Evolutionary conservation across 2,113 vertebrate genomes (phyloP), one percentile per base, ranked within the genome.

Genomic region (Eclectus roratus): DNA sequence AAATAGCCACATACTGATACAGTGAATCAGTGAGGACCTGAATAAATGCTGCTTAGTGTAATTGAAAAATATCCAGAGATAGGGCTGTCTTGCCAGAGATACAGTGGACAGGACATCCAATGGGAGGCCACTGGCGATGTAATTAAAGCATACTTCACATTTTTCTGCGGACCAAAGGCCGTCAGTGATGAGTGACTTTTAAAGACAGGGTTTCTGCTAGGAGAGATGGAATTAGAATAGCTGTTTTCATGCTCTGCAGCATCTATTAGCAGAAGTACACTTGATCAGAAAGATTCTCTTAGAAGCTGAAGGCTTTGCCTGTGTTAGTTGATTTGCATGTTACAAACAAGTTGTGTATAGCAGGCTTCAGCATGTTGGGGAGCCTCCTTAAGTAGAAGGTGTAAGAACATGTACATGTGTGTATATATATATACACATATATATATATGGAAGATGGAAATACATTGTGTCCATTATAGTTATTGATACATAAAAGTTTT

Each of bases 101-200:
- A 93, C 77, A 92, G 79, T 69, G 65, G 92, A 94, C 96, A 96
- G 82, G 66, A 88, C 88, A 72, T 90, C 88, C 83, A 87, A 96
- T 94, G 80, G 89, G 96, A 97, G 88, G 91, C 90, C 94, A 94
- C 93, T 83, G 74, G 84, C 56, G 82, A 96, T 93, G 91, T 94
- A 95, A 96, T 90, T 85, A 97, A 85, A 89, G 92, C 96, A 97
- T 96, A 65, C 95, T 97, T 93, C 86, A 96, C 95, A 96, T 96
- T 95, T 91, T 97, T 97, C 94, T 53, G 28, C 53, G 94, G 87
- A 92, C 86, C 77, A 94, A 85, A 87, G 90, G 89, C 86, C 35
- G 21, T 95, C 94, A 94, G 90, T 92, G 89, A 92, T 85, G 95
- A 97, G 91, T 91, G 85, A 85, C 85, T 96, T 93, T 94, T 76